These are phyloP conservation scores for Mormyrops attenuatus DNA, from an alignment of 2,797 vertebrate species.

Conservation along the genomic window DNA sequence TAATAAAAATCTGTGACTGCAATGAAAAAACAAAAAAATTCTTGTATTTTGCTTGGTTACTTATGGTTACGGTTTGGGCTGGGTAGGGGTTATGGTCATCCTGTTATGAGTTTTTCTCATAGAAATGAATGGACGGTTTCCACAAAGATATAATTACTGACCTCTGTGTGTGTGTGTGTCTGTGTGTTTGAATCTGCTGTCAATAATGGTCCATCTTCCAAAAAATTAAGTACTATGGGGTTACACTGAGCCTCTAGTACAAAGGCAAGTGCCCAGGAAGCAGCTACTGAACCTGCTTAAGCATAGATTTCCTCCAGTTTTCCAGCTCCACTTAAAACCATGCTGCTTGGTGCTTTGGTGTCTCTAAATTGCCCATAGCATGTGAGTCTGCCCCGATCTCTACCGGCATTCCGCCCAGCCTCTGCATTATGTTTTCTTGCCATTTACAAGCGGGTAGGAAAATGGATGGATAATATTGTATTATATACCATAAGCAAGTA, in stretches of 20 bases:
- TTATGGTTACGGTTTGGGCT: too few species aligned
- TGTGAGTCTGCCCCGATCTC: neutral
- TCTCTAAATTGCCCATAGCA: neutral
- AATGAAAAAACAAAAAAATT: too few species aligned
- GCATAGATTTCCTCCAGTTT: neutral
- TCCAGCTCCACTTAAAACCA: neutral
- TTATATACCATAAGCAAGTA: neutral
- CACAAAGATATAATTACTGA: too few species aligned
- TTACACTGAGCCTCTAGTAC: neutral
- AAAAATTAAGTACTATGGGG: neutral
- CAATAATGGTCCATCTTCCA: neutral
- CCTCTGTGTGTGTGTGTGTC: neutral
- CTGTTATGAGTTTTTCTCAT: too few species aligned
- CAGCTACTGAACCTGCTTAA: neutral
- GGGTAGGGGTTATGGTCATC: too few species aligned
- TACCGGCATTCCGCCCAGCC: neutral
- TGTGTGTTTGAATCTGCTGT: neutral
- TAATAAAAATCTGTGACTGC: too few species aligned
- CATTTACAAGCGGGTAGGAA: neutral
- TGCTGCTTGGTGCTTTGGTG: neutral
- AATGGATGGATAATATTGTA: neutral
- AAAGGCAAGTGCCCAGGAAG: neutral
- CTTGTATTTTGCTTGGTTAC: too few species aligned
- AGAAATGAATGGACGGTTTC: too few species aligned
- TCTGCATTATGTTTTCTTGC: neutral